Conservation (phyloP, 2,113 vertebrate species). For the Daubentonia madagascariensis region DNA sequence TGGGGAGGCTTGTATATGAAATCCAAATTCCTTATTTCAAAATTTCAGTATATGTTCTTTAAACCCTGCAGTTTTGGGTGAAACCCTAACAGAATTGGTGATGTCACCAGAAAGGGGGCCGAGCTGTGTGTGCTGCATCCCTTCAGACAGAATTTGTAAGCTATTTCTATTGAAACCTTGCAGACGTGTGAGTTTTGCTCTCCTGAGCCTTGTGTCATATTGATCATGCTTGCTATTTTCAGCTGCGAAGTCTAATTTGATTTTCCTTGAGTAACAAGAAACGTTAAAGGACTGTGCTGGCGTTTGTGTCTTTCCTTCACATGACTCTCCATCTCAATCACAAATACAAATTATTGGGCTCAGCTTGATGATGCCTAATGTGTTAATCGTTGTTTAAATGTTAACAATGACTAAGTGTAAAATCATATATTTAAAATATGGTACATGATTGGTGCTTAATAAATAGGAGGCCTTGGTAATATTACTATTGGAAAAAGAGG, state of each 20-base stretch:
- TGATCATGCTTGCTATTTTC: background rate
- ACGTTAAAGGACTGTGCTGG: background rate
- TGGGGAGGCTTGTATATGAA: background rate
- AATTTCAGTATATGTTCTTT: background rate
- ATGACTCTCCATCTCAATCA: background rate
- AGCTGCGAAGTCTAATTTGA: background rate
- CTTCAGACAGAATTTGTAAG: background rate
- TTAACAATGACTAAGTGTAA: background rate
- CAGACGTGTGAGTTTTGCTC: too few species aligned
- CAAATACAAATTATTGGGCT: background rate
- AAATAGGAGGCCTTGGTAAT: background rate
- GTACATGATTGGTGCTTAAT: background rate
- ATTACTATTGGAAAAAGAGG: background rate
- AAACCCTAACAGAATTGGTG: background rate
- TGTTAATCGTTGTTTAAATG: background rate
- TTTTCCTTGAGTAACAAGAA: background rate
- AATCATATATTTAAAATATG: background rate
- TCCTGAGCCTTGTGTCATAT: background rate
- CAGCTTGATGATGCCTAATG: too few species aligned
- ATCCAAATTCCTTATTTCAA: background rate
- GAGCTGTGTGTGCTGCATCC: background rate
- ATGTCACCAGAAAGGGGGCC: background rate
- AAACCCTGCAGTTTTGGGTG: background rate
- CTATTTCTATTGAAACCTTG: background rate
- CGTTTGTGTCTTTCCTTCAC: background rate